phyloP scores from a whole-genome alignment of 2,888 invertebrate species.

The Brachypalpus laphriformis region DNA sequence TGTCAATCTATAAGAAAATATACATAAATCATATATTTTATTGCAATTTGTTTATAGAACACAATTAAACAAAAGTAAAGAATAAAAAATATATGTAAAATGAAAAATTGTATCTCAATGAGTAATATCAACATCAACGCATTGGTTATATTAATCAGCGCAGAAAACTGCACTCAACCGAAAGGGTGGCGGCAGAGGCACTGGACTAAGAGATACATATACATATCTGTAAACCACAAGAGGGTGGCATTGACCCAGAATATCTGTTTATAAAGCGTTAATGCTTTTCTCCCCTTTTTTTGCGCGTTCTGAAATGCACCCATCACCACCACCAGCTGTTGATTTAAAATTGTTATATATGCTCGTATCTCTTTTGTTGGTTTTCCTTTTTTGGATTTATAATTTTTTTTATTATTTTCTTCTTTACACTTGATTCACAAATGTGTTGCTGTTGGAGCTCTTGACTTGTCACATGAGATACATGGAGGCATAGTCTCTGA shows the following conservation, averaged over 20 bases:
- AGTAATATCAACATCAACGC: conserved; percentile 32
- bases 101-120: conserved; percentile 7
- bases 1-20: conserved; percentile 32
- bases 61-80: background rate
- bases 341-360: conserved; percentile 11
- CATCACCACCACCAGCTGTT: background rate
- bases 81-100: background rate
- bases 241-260: conserved; percentile 72
- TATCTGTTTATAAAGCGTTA: conserved; percentile 61
- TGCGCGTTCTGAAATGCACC: background rate
- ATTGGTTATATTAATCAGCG: conserved; percentile 56
- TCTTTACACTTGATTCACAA: conserved; percentile 37
- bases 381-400: conserved; percentile 54
- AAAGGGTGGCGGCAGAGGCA: background rate
- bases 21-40: conserved; percentile 1
- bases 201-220: background rate
- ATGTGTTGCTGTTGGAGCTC: conserved; percentile 27
- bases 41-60: conserved; percentile 1
- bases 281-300: conserved; percentile 33
- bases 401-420: conserved; percentile 15
- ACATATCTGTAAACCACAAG: conserved; percentile 29
- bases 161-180: conserved; percentile 51
- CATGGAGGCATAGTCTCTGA: conserved; percentile 50
- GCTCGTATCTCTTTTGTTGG: conserved; percentile 17
- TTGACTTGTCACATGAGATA: conserved; percentile 60